These are phyloP conservation scores for Coelopa frigida DNA, from an alignment of 1,140 invertebrate species.

Conservation along the genomic window DNA sequence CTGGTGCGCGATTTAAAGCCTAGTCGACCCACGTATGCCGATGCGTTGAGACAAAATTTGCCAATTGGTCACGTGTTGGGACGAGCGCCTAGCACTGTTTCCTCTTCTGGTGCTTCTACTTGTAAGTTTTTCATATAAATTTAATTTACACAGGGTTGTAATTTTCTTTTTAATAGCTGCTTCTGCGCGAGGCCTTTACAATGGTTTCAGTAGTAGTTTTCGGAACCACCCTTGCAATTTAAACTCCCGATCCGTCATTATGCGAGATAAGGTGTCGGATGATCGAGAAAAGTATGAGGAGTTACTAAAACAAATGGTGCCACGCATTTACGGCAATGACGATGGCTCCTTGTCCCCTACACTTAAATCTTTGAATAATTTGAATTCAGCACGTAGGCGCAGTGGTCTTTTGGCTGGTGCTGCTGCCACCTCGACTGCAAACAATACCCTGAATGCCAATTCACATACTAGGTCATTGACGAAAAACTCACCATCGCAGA, in stretches of 20 bases:
- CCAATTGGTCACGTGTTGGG: constrained; percentile 10
- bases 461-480: neutral
- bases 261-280: constrained; percentile 11
- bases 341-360: no score
- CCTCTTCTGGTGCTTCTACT: constrained; percentile 5
- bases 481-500: no score
- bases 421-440: neutral
- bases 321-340: constrained; percentile 10
- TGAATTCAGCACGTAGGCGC: constrained; percentile 1
- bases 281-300: constrained; percentile 14
- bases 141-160: neutral
- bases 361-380: no score
- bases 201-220: constrained; percentile 11
- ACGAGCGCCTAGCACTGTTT: constrained; percentile 7
- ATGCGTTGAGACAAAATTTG: constrained; percentile 4
- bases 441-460: neutral
- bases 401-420: constrained; percentile 1
- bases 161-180: neutral
- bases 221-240: no score
- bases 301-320: constrained; percentile 13
- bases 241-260: constrained; percentile 13
- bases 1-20: constrained; percentile 7
- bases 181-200: constrained; percentile 1
- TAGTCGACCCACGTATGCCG: constrained; percentile 11
- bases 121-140: constrained; percentile 2